Base-by-base conservation (phyloP, 2,113 vertebrate species). In the Fregetta grallaria region DNA sequence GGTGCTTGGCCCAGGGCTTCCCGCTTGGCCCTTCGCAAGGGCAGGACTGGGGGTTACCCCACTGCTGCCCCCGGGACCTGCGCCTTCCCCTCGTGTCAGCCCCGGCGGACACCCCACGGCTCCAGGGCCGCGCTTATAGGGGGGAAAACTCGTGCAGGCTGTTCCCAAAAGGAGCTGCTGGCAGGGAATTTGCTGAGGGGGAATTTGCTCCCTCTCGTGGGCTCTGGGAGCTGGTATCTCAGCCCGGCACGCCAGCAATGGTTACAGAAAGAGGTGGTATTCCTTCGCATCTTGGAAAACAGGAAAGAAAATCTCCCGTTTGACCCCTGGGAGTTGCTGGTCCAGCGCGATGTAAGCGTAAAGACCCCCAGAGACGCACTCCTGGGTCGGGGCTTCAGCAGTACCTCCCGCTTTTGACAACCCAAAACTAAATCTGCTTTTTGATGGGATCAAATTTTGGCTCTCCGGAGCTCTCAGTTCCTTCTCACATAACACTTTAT, bases 121-220 rank as follows among this genome's bases (percentile, higher is more conserved):
- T 44, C 18, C 78, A 16, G 61, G 36, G 47, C 13, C 3, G 30
- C 1, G 0, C 2, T 15, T 3, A 2, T 13, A 34, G 29, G 3
- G 5, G 5, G 6, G 10, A 1, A 3, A 73, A 10, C 2, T 25
- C 4, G 0, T 0, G 4, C 11, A 15, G 7, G 7, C 29, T 29
- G 8, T 53, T 27, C 38, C 87, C 45, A 10, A 26, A 53, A 9
- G 20, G 11, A 65, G 50, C 56, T 5, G 62, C 44, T 16, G 61
- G 38, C 55, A 5, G 7, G 44, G 52, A n/a, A 7, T 20, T 27
- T 4, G n/a, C 65, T 5, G 53, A 75, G 49, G 15, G 34, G 75
- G 68, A 15, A 18, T 94, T 79, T 96, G 78, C 91, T 94, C 94
- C 94, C 94, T 96, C 91, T 92, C 55, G 55, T 83, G 96, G 92